These are phyloP conservation scores for Calosoma granatense DNA, from an alignment of 1,140 invertebrate species.

Conservation along the genomic window DNA sequence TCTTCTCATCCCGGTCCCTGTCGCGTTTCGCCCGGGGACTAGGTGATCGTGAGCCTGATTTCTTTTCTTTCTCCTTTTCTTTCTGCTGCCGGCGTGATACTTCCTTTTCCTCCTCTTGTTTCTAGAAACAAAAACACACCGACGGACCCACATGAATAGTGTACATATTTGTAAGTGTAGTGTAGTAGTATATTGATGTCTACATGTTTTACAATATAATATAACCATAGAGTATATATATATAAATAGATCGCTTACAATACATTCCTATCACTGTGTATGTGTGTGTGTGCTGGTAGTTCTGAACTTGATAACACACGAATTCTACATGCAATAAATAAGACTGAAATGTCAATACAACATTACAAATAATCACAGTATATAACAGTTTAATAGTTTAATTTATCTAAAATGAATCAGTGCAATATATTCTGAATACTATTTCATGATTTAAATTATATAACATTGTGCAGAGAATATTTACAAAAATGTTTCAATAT, in stretches of 20 bases:
- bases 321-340: no score
- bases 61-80: conserved; percentile 37
- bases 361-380: neutral
- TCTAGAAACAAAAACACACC: conserved; percentile 41
- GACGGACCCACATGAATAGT: no score
- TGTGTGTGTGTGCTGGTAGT: no score
- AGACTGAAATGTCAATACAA: no score
- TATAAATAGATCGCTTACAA: neutral
- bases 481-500: no score
- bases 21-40: conserved; percentile 27
- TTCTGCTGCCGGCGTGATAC: conserved; percentile 32
- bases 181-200: neutral
- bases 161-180: neutral
- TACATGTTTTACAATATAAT: neutral
- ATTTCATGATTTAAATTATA: no score
- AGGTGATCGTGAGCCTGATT: conserved; percentile 32
- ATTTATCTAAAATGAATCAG: neutral
- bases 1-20: conserved; percentile 26
- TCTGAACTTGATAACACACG: no score
- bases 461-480: no score
- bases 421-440: neutral
- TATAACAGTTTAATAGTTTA: neutral
- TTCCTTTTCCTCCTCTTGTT: conserved; percentile 51
- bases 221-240: neutral
- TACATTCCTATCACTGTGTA: no score